phyloP scores from a whole-genome alignment of 2,888 invertebrate genomes.

The Eupithecia insigniata region DNA sequence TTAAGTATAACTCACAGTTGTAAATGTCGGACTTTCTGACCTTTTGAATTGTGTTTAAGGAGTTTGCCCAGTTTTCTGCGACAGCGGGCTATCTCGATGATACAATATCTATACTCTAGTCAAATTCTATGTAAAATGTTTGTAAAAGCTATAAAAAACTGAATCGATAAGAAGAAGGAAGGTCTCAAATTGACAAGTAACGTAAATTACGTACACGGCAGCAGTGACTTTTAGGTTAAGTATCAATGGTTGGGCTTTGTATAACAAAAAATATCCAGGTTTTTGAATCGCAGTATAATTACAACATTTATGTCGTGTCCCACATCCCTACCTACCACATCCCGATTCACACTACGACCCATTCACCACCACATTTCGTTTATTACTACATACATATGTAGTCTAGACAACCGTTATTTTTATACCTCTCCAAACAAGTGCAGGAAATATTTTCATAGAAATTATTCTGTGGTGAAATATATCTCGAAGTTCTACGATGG shows the following conservation, averaged over 20 bases:
- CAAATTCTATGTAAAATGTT: not conserved
- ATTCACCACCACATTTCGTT: slow-evolving; percentile 24
- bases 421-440: slow-evolving; percentile 36
- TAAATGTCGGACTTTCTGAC: slow-evolving; percentile 54
- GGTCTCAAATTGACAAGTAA: no score
- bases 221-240: no score
- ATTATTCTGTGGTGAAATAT: not conserved
- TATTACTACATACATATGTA: slow-evolving; percentile 21
- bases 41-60: slow-evolving; percentile 37
- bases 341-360: slow-evolving; percentile 10
- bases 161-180: no score
- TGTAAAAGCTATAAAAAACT: no score
- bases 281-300: no score
- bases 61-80: not conserved
- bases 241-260: no score
- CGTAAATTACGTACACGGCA: no score
- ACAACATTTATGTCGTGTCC: not conserved
- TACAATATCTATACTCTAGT: not conserved
- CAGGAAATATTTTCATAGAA: slow-evolving; percentile 1
- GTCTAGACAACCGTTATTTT: slow-evolving; percentile 38
- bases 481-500: not conserved
- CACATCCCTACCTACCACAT: not conserved
- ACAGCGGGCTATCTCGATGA: not conserved
- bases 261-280: no score
- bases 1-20: slow-evolving; percentile 22